Base-by-base conservation (phyloP, 2,113 vertebrate genomes). In the Pipa parva region DNA sequence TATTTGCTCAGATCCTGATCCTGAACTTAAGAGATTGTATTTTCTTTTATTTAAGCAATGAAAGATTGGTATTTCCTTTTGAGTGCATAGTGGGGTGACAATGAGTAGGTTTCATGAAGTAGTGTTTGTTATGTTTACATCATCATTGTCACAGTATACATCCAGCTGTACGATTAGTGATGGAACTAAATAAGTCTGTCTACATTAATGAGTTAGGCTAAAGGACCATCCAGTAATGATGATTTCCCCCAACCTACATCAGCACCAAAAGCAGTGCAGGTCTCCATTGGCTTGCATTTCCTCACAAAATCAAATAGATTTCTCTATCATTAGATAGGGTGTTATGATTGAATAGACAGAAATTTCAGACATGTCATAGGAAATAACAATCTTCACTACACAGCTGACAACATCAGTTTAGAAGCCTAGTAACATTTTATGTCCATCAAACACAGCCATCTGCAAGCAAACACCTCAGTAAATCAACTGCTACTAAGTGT, bases 381-480 rank as follows among this genome's bases (percentile, higher is more conserved):
- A 57, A 61, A 70, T 70, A 70, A 69, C 29, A 60, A 54, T 70
- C 66, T 54, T n/a, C 11, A 39, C 58, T 24, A 49, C 66, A 54
- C 66, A 54, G 66, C 66, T 70, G 57, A 70, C 66, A 69, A 69
- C 58, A 70, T 70, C 66, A 61, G 64, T 68, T 68, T 59, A 68
- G 57, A 70, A 61, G 54, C 36, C 26, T 52, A 33, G 31, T 54
- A 61, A 61, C 48, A 70, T 60, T 70, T 69, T 70, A 51, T 70
- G 58, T 70, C 66, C 51, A 51, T 70, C 48, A 70, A 45, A 70
- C 37, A 61, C 25, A 29, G 54, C 55, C 46, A 67, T 59, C 64
- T 58, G 28, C 54, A 60, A 45, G 45, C 20, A 59, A 67, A 51
- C 56, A 68, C 29, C 39, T 58, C 56, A 59, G 51, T 31, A 70